phyloP scores from a whole-genome alignment of 2,888 invertebrate species.

The Steinernema hermaphroditum region DNA sequence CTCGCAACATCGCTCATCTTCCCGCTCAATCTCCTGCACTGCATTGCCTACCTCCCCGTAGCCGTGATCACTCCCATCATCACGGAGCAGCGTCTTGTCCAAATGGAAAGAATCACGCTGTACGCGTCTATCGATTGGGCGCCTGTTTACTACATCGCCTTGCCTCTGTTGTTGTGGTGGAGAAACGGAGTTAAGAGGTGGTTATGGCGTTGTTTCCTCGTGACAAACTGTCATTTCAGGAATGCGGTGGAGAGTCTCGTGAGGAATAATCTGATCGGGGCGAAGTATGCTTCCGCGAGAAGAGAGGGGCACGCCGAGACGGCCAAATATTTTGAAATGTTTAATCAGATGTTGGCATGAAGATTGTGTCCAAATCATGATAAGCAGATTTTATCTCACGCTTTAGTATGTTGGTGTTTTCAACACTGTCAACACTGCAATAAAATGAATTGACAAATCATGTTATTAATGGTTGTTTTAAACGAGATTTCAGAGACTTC shows the following conservation, averaged over 20 bases:
- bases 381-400: no score
- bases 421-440: no score
- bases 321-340: conserved; percentile 1
- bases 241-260: background rate
- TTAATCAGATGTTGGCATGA: conserved; percentile 1
- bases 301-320: background rate
- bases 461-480: no score
- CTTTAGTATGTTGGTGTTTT: no score
- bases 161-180: conserved; percentile 16
- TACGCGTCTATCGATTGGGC: conserved; percentile 3
- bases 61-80: background rate
- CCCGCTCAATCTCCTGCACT: background rate
- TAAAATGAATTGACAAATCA: no score
- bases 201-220: background rate
- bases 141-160: background rate
- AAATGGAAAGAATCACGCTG: background rate
- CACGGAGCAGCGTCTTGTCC: background rate
- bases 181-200: background rate
- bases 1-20: conserved; percentile 11
- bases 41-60: conserved; percentile 5
- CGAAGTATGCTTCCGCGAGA: background rate
- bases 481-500: no score
- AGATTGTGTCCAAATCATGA: no score
- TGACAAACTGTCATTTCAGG: background rate
- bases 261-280: conserved; percentile 9